These are phyloP conservation scores for Scaptodrosophila lebanonensis DNA, from an alignment of 1,140 invertebrate species.

Conservation along the genomic window DNA sequence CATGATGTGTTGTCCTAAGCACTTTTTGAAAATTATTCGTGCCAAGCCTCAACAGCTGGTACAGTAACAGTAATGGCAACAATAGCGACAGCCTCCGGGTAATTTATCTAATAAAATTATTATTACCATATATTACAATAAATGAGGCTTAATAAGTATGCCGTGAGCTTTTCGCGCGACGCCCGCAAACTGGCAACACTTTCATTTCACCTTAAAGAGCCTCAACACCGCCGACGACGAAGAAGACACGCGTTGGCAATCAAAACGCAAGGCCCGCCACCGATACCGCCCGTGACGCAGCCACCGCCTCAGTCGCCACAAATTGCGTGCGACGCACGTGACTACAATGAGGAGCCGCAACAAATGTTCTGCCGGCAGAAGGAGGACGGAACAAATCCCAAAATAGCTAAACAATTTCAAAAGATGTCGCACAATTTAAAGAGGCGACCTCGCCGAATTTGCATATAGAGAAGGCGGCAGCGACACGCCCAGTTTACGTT, in stretches of 20 bases:
- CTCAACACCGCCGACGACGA: background rate
- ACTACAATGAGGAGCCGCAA: background rate
- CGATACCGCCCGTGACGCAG: no score
- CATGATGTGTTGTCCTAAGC: no score
- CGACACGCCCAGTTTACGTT: constrained; percentile 34
- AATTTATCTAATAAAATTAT: constrained; percentile 76
- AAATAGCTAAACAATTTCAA: constrained; percentile 72
- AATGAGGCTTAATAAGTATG: constrained; percentile 70
- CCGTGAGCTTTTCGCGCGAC: constrained; percentile 34
- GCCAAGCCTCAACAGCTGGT: constrained; percentile 39
- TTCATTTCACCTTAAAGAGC: constrained; percentile 15
- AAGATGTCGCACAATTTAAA: constrained; percentile 71
- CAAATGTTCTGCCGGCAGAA: no score
- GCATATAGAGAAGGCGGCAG: constrained; percentile 54
- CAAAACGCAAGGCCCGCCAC: no score
- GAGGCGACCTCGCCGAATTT: constrained; percentile 48
- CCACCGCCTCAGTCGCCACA: background rate
- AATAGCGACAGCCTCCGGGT: constrained; percentile 51
- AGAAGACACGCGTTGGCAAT: no score
- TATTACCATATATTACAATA: constrained; percentile 75
- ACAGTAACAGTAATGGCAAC: constrained; percentile 30
- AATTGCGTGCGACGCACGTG: constrained; percentile 25
- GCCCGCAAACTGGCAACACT: constrained; percentile 32
- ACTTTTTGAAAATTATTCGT: no score
- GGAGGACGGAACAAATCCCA: no score